A percentile compares a stretch with the other conserved stretches of the same genome.
Conservation (phyloP, 2,888 invertebrate genomes). For the Thera britannica region DNA sequence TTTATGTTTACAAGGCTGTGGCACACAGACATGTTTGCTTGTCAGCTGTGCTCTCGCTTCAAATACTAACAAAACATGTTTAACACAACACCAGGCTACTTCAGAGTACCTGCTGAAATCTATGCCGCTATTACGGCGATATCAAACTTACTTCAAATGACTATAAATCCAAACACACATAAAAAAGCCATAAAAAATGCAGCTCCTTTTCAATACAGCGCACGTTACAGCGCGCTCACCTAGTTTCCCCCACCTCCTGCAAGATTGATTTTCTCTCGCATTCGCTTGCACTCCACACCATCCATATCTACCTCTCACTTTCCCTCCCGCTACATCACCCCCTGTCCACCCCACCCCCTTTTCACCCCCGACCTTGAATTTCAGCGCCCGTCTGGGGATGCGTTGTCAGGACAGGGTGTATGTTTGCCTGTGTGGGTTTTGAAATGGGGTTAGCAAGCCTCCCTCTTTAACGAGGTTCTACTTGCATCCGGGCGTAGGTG, state of each 20-base stretch:
- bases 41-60: not conserved
- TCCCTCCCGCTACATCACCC: constrained; percentile 4
- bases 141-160: constrained; percentile 5
- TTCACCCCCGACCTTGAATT: constrained; percentile 80
- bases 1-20: too few species aligned
- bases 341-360: constrained; percentile 52
- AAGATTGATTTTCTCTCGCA: constrained; percentile 83
- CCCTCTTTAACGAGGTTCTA: constrained; percentile 67
- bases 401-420: constrained; percentile 58
- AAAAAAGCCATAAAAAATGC: constrained; percentile 46
- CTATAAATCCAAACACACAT: constrained; percentile 25
- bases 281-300: constrained; percentile 79
- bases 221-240: constrained; percentile 70
- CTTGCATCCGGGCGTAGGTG: constrained; percentile 78
- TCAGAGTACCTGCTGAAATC: not conserved
- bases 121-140: constrained; percentile 1
- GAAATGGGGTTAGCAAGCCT: constrained; percentile 74
- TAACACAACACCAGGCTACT: too few species aligned
- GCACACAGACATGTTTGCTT: too few species aligned
- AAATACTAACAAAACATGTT: not conserved
- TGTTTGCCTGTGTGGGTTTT: constrained; percentile 42
- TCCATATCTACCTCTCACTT: constrained; percentile 62
- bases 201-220: constrained; percentile 48
- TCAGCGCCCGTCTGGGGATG: constrained; percentile 67
- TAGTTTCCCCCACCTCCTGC: constrained; percentile 79